Evolutionary conservation across 92 coral and sea anemone genomes (phyloP), one percentile per base, ranked within the genome.

Genomic region (Porites cylindrica): DNA sequence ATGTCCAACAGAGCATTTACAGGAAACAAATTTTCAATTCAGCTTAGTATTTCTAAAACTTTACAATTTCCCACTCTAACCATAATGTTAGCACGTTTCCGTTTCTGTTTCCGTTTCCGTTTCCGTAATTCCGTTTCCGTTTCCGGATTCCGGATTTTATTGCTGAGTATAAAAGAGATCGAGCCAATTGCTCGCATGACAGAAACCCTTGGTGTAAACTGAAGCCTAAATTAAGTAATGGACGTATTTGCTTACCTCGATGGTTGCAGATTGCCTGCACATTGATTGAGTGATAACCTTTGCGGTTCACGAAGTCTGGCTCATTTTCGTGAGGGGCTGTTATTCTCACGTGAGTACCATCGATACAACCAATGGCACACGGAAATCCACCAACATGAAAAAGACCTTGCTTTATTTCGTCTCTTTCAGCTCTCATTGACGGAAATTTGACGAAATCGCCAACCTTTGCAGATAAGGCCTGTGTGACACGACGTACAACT

Each of bases 401-500:
- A 11, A 56, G n/a, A 73, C 80, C 87, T 13, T 73, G 70, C 60
- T 71, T 71, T 12, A 83, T 50, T 59, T 83, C 20, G n/a, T n/a
- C n/a, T n/a, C n/a, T n/a, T n/a, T n/a, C n/a, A n/a, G n/a, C n/a
- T n/a, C n/a, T n/a, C n/a, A n/a, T n/a, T n/a, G n/a, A n/a, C n/a
- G n/a, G n/a, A n/a, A n/a, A n/a, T n/a, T n/a, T n/a, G n/a, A n/a
- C n/a, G n/a, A n/a, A n/a, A n/a, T n/a, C n/a, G 51, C 70, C 66
- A 18, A 87, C 20, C 70, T 87, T 87, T 0, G 66, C 78, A 73
- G 91, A 81, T 26, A 87, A 64, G 9, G 68, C 82, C 47, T 56
- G 84, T 14, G 91, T 87, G 26, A 81, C 91, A 16, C 51, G 76
- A 53, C 87, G 82, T n/a, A 87, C 91, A 14, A 87, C 84, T 51